Evolutionary conservation across 2,888 invertebrate species (phyloP).

Genomic region (Eledone cirrhosa): DNA sequence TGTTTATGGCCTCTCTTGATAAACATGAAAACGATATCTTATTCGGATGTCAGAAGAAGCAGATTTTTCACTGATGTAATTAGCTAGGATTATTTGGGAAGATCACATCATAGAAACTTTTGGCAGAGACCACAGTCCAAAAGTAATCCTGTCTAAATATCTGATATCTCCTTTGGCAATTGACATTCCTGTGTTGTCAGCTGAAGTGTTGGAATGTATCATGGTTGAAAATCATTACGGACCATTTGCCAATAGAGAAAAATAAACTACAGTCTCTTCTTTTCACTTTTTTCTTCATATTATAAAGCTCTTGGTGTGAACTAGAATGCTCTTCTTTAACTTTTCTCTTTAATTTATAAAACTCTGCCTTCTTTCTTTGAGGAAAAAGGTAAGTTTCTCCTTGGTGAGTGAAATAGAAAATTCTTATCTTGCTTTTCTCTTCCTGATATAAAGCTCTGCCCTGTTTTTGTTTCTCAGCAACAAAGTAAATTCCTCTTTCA

Average conservation of each 20-base stretch:
- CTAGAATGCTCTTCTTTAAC: too few relatives aligned
- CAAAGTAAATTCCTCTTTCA: too few relatives aligned
- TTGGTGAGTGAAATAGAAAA: too few relatives aligned
- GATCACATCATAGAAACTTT: constrained; percentile 67
- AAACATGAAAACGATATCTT: constrained; percentile 36
- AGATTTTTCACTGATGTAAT: constrained; percentile 72
- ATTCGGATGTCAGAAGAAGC: constrained; percentile 14
- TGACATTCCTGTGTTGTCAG: constrained; percentile 76
- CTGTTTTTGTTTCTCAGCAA: too few relatives aligned
- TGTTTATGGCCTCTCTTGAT: constrained; percentile 29
- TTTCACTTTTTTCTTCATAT: too few relatives aligned
- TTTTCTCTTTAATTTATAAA: too few relatives aligned
- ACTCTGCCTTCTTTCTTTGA: too few relatives aligned
- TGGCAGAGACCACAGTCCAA: constrained; percentile 58
- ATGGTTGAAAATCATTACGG: constrained; percentile 87
- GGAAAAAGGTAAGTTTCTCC: too few relatives aligned
- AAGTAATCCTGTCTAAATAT: constrained; percentile 64
- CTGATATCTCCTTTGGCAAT: constrained; percentile 80
- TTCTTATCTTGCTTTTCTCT: too few relatives aligned
- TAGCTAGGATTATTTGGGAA: constrained; percentile 73
- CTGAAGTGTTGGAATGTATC: constrained; percentile 80
- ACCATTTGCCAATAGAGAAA: constrained; percentile 80
- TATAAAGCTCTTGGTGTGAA: too few relatives aligned
- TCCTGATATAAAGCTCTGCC: too few relatives aligned
- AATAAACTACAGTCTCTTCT: too few relatives aligned